Base-by-base conservation (phyloP, 35 echinoderm and acorn worm genomes). In the Antedon bifida region DNA sequence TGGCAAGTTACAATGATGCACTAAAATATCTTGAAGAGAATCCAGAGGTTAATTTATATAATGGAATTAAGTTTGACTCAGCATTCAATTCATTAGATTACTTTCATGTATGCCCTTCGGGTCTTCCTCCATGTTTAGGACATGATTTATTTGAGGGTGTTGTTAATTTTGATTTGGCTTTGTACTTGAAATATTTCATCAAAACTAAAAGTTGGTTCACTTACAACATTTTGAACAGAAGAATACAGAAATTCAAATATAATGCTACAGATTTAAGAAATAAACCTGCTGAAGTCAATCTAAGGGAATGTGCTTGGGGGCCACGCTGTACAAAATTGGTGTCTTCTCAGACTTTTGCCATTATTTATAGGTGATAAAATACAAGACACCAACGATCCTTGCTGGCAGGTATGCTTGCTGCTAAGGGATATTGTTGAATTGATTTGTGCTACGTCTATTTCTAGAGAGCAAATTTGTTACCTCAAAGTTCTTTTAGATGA, bases 101-200 rank as follows among this genome's bases (percentile, higher is more conserved):
- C 35, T 92, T 92, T 83, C 91, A 92, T 88, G 91, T 92, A n/a
- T 92, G 91, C 77, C 30, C 76, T 5, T 35, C 36, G 34, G 91
- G 91, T 12, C 34, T 92, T 10, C 91, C 91, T 7, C 86, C 91
- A 30, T 92, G 91, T 55, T 39, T 92, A 23, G 91, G 82, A 11
- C 91, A 92, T 78, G 91, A 92, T 34, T 39, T 92, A 5, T 92
- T 92, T 88, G 91, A 92, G 32, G 91, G 91, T 0, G 78, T 92
- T 32, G 86, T 88, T 30, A 33, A 74, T 16, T 88, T 81, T 78
- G 91, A 92, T 42, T 14, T 92, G 7, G 86, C 86, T 46, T n/a
- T 88, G 76, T 85, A 76, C 21, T 33, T 92, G 11, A 64, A 79
- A 9, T 85, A 88, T 36, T 82, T 88, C 30, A 34, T 92, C 0